Evolutionary conservation across 2,888 invertebrate species (phyloP).

Genomic region (Thecophora atra): DNA sequence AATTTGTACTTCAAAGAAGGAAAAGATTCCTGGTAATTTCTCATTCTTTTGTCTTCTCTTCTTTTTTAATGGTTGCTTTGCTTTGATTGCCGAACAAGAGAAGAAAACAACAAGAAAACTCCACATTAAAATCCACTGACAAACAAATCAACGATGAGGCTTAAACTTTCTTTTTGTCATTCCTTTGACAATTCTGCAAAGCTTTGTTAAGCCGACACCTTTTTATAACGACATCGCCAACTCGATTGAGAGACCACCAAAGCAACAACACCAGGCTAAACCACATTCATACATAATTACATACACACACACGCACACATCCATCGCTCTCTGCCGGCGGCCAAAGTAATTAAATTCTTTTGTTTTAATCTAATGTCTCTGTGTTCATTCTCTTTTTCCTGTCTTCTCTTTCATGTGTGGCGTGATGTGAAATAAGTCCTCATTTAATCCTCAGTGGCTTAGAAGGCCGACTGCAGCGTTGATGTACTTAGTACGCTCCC

Average conservation of each 20-base stretch:
- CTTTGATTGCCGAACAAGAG: too few relatives aligned
- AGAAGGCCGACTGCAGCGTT: too few relatives aligned
- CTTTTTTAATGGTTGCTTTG: too few relatives aligned
- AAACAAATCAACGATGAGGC: too few relatives aligned
- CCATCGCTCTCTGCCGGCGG: neutral
- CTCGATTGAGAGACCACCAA: neutral
- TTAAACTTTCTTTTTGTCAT: neutral
- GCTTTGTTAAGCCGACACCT: too few relatives aligned
- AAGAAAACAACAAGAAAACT: too few relatives aligned
- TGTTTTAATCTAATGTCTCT: neutral
- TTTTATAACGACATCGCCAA: neutral
- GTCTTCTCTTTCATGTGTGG: neutral
- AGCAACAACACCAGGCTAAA: neutral
- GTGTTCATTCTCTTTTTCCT: neutral
- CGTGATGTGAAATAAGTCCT: neutral
- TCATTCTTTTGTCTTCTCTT: too few relatives aligned
- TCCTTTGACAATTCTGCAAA: neutral
- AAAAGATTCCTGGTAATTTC: too few relatives aligned
- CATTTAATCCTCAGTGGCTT: neutral
- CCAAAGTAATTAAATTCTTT: slow-evolving; percentile 13
- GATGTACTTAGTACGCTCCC: neutral
- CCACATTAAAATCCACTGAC: too few relatives aligned
- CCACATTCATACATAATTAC: too few relatives aligned
- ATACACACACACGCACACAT: too few relatives aligned
- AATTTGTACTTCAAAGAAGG: too few relatives aligned